Evolutionary conservation across 2,888 invertebrate species (phyloP).

Genomic region (Microctonus aethiopoides): DNA sequence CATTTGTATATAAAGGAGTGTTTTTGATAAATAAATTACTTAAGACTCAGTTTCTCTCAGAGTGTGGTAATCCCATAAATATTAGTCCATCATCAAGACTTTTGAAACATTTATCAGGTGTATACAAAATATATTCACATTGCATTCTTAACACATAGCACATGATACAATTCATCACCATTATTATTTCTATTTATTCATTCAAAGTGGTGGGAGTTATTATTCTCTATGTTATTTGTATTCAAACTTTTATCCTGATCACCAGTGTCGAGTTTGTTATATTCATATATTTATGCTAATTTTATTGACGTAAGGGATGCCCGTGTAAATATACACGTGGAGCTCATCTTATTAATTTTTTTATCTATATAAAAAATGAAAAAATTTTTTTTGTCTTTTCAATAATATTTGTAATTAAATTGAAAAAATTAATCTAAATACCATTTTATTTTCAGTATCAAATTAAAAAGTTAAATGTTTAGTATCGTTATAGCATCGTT

Average conservation of each 20-base stretch:
- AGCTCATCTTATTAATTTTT: neutral
- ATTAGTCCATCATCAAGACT: no score
- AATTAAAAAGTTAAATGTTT: no score
- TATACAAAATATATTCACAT: neutral
- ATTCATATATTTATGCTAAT: slow-evolving; percentile 51
- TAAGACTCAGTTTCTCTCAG: no score
- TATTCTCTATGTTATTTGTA: slow-evolving; percentile 57
- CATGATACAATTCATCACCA: slow-evolving; percentile 51
- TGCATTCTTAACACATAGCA: neutral
- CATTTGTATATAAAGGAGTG: no score
- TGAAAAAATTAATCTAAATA: neutral
- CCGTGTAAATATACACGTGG: neutral
- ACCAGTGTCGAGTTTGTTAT: slow-evolving; percentile 33
- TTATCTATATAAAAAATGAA: neutral
- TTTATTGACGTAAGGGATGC: slow-evolving; percentile 38
- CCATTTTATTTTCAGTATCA: no score
- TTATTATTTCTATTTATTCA: slow-evolving; percentile 58
- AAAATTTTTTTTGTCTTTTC: neutral
- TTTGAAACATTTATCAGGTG: no score
- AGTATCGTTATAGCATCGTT: neutral
- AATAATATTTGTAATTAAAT: neutral
- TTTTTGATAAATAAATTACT: no score
- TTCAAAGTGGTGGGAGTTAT: slow-evolving; percentile 46
- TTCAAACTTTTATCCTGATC: slow-evolving; percentile 59
- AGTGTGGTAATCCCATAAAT: no score